These are phyloP conservation scores for Chiridota heheva DNA, from an alignment of 35 echinoderm and acorn worm species.

Conservation along the genomic window DNA sequence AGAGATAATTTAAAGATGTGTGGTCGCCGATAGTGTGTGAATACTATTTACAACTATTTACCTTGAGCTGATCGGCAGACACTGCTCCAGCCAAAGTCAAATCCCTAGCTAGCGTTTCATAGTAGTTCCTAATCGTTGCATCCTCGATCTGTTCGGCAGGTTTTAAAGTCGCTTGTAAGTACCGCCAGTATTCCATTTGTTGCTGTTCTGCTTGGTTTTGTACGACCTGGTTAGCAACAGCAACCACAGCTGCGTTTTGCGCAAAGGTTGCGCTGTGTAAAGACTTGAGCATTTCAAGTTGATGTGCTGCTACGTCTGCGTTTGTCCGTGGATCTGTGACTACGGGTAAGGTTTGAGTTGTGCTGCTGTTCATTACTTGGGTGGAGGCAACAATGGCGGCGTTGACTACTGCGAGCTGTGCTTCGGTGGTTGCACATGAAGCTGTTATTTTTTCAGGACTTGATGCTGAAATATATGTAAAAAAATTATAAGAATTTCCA, in stretches of 20 bases:
- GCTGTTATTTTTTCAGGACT: background rate
- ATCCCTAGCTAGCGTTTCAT: constrained; percentile 30
- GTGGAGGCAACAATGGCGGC: background rate
- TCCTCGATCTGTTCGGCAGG: constrained; percentile 14
- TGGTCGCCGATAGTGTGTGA: too few species aligned
- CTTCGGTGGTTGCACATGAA: background rate
- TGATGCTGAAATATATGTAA: background rate
- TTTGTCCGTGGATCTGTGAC: too few species aligned
- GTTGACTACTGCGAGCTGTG: background rate
- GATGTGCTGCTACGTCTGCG: constrained; percentile 33
- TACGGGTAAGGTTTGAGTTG: too few species aligned
- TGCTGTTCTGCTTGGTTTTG: constrained; percentile 19
- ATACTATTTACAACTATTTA: too few species aligned
- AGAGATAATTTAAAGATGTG: too few species aligned
- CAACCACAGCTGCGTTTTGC: constrained; percentile 28
- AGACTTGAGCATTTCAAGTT: constrained; percentile 35
- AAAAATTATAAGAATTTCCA: too few species aligned
- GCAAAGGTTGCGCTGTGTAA: constrained; percentile 41
- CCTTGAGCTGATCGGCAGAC: constrained; percentile 2
- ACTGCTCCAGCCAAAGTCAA: constrained; percentile 18
- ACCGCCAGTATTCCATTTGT: constrained; percentile 42
- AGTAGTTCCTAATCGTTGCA: constrained; percentile 36
- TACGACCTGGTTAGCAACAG: background rate
- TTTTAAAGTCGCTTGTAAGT: constrained; percentile 31
- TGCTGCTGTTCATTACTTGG: background rate